phyloP scores from a whole-genome alignment of 2,888 invertebrate genomes.

The Loripinus fragilis region DNA sequence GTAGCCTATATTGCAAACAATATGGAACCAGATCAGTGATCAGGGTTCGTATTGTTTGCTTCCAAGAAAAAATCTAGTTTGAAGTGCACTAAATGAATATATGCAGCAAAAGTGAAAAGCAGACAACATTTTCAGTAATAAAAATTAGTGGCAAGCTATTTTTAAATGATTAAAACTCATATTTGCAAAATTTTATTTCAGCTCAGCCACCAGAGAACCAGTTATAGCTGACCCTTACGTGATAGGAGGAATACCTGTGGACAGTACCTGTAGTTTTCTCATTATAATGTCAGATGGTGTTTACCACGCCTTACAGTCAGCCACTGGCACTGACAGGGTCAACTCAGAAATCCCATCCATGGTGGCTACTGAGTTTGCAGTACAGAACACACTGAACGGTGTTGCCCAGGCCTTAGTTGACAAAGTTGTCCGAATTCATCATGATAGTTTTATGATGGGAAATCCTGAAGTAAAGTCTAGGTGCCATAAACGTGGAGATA shows the following conservation, averaged over 20 bases:
- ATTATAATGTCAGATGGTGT: slow-evolving; percentile 94
- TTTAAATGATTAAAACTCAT: no score
- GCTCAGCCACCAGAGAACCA: slow-evolving; percentile 89
- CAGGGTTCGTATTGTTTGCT: no score
- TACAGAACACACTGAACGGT: slow-evolving; percentile 90
- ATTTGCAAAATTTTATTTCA: slow-evolving; percentile 52
- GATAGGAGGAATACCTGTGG: slow-evolving; percentile 91
- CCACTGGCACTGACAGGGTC: slow-evolving; percentile 90
- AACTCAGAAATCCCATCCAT: slow-evolving; percentile 80
- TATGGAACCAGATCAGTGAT: no score
- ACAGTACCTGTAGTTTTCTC: slow-evolving; percentile 91
- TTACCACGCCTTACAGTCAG: slow-evolving; percentile 92
- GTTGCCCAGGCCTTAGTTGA: slow-evolving; percentile 94
- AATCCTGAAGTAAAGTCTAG: slow-evolving; percentile 67
- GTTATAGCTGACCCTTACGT: slow-evolving; percentile 92
- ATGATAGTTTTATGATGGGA: slow-evolving; percentile 88
- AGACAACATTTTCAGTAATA: no score
- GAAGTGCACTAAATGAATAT: no score
- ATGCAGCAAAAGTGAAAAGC: no score
- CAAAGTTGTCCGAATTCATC: slow-evolving; percentile 92
- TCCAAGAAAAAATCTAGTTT: no score
- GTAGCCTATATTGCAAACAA: no score
- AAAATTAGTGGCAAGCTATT: no score
- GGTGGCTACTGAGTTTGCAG: slow-evolving; percentile 86
- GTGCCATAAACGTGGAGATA: slow-evolving; percentile 89